Evolutionary conservation across 2,797 vertebrate species (phyloP), one percentile per base, ranked within the genome.

Genomic region (Hyperoplus lanceolatus): DNA sequence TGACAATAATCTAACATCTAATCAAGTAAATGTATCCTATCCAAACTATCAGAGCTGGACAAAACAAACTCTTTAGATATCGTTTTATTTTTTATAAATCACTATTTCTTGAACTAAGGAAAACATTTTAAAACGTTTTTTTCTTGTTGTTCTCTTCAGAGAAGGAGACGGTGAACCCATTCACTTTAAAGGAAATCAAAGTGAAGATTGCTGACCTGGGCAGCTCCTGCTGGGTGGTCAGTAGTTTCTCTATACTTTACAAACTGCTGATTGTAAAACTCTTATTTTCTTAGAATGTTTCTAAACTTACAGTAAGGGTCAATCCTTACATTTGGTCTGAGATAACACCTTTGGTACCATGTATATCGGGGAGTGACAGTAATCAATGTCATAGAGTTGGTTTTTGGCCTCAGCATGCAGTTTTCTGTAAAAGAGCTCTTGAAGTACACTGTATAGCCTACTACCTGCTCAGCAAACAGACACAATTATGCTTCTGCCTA

Each of bases 161-260:
- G 45, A 64, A 65, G 68, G 36, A 75, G 41, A 59, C 70, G 39
- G 5, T 75, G 43, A 87, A 74, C 10, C 70, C 67, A 1, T 39
- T 39, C 51, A 91, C 61, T 75, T 84, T 81, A 74, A 95, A 96
- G 80, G 90, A 93, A 59, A 87, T 95, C 70, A 86, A 84, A 29
- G 95, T 97, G 88, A 97, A 97, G 91, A 97, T 97, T 38, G 96
- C 96, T 75, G 97, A 97, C 86, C 91, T 97, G 68, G 97, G 96
- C 63, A 98, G 95, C 4, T 96, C 96, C 0, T 97, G 97, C 91
- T 98, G 97, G 97, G 96, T 96, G 79, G 96, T 97, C 76, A 94
- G 97, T 95, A 57, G 1, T 66, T 61, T n/a, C 21, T 50, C 38
- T 57, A 29, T 57, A 62, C 46, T 80, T 68, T 29, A 51, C 29